These are phyloP conservation scores for Pseudorasbora parva DNA, from an alignment of 2,113 vertebrate species.

Conservation along the genomic window DNA sequence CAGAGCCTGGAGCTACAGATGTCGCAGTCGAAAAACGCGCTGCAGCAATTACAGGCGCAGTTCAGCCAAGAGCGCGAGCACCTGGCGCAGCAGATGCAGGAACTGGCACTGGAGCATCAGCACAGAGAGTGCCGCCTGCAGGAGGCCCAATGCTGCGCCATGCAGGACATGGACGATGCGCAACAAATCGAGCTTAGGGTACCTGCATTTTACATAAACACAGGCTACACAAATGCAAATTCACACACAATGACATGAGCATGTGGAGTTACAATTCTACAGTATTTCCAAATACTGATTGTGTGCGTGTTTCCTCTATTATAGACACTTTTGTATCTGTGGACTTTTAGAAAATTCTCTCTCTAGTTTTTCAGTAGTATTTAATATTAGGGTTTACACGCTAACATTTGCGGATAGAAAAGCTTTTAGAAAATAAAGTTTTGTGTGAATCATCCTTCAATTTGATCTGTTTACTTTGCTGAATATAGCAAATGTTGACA, in stretches of 20 bases:
- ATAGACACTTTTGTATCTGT: neutral
- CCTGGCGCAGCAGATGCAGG: conserved; percentile 92
- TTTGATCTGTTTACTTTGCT: too few species aligned
- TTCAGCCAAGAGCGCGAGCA: conserved; percentile 94
- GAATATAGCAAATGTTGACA: too few species aligned
- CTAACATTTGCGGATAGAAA: too few species aligned
- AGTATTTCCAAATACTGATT: neutral
- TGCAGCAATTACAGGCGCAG: conserved; percentile 94
- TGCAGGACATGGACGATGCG: conserved; percentile 93
- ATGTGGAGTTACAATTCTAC: neutral
- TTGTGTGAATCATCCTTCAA: too few species aligned
- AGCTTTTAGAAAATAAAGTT: too few species aligned
- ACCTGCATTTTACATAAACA: conserved; percentile 16
- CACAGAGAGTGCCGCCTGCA: conserved; percentile 89
- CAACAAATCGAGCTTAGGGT: conserved; percentile 91
- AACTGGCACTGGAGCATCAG: conserved; percentile 91
- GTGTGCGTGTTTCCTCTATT: neutral
- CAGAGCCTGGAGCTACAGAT: conserved; percentile 98
- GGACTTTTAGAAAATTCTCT: neutral
- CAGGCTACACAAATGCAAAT: neutral
- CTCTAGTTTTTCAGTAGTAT: neutral
- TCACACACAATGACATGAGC: neutral
- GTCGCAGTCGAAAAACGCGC: conserved; percentile 92
- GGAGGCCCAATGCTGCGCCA: conserved; percentile 92
- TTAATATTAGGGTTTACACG: neutral